Base-by-base conservation (phyloP, 2,797 vertebrate species). In the Galaxias olidus region DNA sequence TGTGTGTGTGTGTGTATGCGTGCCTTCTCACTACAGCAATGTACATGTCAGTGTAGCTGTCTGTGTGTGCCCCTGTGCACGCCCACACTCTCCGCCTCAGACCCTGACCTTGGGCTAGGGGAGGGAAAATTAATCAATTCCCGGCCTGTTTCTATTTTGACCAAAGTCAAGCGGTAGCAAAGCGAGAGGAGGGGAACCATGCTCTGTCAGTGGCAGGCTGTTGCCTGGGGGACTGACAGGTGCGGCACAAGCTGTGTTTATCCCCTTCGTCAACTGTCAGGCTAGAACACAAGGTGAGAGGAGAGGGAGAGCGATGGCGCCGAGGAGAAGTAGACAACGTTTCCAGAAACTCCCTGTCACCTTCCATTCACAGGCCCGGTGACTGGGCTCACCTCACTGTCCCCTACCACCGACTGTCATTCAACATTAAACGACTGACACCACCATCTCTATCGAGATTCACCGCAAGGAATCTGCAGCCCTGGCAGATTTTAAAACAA, bases 61-160 rank as follows among this genome's bases (percentile, higher is more conserved):
- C 14, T 45, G 14, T 41, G 53, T 14, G 11, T 56, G 30, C 6
- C 70, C 71, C 56, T 54, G 59, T 69, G 81, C 61, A 59, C 53
- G 51, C 74, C 74, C 1, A 63, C 62, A 69, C 59, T 55, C 79
- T 72, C 80, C 76, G 68, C 73, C 2, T 30, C 30, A 30, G 30
- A 30, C 67, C 61, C 67, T 74, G 76, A 79, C 73, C 79, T 79
- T 82, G 78, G 12, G 18, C 1, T 18, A 4, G 13, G 15, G 13
- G 41, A 42, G 10, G 42, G 14, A 9, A 56, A n/a, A 53, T 19
- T 9, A 15, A 53, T 53, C 51, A 58, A 15, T 44, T 58, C 17
- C 40, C 12, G 10, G 14, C 11, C 17, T 45, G 42, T 45, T 15
- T 44, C 15, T 44, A 30, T 45, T 59, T 46, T 45, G 57, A 45